Conservation (phyloP, 2,113 vertebrate species). For the Brachionichthys hirsutus region DNA sequence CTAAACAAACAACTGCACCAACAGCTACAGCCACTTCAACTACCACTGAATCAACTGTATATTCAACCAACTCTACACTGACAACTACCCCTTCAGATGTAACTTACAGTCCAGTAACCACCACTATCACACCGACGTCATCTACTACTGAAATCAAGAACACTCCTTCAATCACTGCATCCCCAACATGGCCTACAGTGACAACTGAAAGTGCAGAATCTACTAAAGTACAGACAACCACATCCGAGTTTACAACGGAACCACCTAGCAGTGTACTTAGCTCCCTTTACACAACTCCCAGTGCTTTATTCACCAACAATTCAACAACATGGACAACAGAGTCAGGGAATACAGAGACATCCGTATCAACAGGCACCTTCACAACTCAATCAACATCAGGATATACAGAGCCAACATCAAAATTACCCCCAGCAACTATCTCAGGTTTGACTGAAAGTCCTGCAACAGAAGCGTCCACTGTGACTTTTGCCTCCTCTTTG, state of each 20-base stretch:
- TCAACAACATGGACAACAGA: too few species aligned
- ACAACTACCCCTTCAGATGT: neutral
- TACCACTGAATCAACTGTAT: neutral
- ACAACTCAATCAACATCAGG: neutral
- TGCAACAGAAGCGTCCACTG: neutral
- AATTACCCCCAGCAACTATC: neutral
- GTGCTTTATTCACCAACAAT: too few species aligned
- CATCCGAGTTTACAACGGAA: neutral
- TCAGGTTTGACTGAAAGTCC: neutral
- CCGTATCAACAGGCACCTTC: too few species aligned
- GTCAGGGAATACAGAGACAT: too few species aligned
- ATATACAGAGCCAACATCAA: neutral
- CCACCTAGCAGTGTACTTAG: too few species aligned
- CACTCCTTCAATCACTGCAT: neutral
- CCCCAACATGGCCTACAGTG: conserved; percentile 7
- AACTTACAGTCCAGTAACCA: neutral
- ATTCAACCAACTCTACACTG: neutral
- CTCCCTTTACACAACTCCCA: too few species aligned
- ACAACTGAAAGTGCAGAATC: neutral
- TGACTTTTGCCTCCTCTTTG: neutral
- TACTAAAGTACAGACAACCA: neutral
- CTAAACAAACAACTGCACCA: neutral
- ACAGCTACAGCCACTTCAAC: neutral
- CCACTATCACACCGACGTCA: neutral
- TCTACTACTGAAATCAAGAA: neutral